A percentile compares a stretch with the other conserved stretches of the same genome.
These are phyloP conservation scores for Irena cyanogastra DNA, from an alignment of 2,113 vertebrate species.

Conservation along the genomic window DNA sequence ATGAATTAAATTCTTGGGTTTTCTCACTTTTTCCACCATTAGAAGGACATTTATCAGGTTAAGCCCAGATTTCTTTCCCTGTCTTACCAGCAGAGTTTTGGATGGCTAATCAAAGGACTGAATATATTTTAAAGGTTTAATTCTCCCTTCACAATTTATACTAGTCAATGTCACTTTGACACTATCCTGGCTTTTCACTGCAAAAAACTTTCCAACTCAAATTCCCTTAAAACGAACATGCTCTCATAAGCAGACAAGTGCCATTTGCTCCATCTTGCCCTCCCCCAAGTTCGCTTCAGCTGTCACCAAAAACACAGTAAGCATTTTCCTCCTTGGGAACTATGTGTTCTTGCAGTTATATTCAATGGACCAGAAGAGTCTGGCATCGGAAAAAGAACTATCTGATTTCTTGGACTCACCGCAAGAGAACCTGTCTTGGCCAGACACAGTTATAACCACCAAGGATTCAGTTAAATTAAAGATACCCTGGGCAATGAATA, in stretches of 20 bases:
- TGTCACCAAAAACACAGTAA: conserved; percentile 50
- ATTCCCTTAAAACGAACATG: neutral
- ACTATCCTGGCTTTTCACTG: neutral
- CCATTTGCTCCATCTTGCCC: neutral
- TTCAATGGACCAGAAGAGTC: conserved; percentile 43
- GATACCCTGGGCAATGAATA: neutral
- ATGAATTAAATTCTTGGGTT: neutral
- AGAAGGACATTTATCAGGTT: conserved; percentile 44
- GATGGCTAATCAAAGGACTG: conserved; percentile 38
- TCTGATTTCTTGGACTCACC: conserved; percentile 35
- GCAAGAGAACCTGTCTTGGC: conserved; percentile 20
- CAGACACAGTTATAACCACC: neutral
- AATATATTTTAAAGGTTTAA: conserved; percentile 21
- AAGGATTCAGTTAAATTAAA: neutral
- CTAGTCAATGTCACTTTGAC: conserved; percentile 46
- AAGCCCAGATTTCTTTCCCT: conserved; percentile 33
- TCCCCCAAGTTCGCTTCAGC: conserved; percentile 25
- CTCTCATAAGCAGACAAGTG: neutral
- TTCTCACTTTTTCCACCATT: neutral
- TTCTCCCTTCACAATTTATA: conserved; percentile 27
- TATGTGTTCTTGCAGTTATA: conserved; percentile 33
- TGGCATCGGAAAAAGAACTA: neutral
- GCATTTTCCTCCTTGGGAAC: conserved; percentile 56
- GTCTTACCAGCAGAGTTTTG: conserved; percentile 30
- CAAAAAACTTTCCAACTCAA: neutral